Conservation (phyloP, 2,888 invertebrate genomes). For the Esperia sulphurella region DNA sequence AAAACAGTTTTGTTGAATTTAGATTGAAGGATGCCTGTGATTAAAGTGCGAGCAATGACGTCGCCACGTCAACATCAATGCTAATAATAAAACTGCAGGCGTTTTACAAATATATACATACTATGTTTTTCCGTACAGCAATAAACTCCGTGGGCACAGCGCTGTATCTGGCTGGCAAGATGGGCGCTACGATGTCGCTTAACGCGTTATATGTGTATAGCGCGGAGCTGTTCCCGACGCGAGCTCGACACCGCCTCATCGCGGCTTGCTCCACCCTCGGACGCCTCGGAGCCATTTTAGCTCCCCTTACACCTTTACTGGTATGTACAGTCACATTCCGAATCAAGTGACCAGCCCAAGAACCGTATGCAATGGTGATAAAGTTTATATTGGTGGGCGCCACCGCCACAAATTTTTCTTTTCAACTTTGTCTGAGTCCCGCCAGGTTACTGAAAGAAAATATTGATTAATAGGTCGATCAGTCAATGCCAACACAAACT, state of each 20-base stretch:
- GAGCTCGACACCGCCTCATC: slow-evolving; percentile 82
- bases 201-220: slow-evolving; percentile 84
- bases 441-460: no score
- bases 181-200: slow-evolving; percentile 83
- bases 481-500: no score
- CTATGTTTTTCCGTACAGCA: slow-evolving; percentile 19
- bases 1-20: no score
- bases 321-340: no score
- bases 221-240: slow-evolving; percentile 86
- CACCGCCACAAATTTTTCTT: no score
- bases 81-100: neutral
- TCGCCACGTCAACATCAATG: neutral
- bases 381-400: no score
- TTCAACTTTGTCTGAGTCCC: no score
- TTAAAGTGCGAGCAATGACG: neutral
- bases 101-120: neutral
- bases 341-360: no score
- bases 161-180: slow-evolving; percentile 81
- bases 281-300: slow-evolving; percentile 83
- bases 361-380: no score
- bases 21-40: no score
- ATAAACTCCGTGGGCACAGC: slow-evolving; percentile 35
- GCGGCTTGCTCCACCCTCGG: slow-evolving; percentile 85
- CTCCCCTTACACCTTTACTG: slow-evolving; percentile 84
- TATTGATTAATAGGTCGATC: no score